Evolutionary conservation across 2,888 invertebrate genomes (phyloP).

Genomic region (Trissolcus japonicus): DNA sequence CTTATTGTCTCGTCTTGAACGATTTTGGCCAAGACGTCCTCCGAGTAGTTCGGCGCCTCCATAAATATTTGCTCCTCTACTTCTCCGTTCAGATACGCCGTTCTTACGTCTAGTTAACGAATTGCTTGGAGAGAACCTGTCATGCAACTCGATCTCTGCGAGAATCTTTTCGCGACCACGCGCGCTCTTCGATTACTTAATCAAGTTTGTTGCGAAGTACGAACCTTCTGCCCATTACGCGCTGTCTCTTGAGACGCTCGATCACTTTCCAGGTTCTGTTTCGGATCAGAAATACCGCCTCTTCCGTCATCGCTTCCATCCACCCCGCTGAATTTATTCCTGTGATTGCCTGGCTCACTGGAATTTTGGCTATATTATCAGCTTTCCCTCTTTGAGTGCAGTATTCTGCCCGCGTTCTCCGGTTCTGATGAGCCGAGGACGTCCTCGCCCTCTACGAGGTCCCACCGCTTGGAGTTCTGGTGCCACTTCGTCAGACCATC

Average conservation of each 20-base stretch:
- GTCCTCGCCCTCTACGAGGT: too few species aligned
- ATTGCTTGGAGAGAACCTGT: background rate
- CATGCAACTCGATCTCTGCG: background rate
- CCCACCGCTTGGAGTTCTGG: too few species aligned
- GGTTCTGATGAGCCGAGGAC: too few species aligned
- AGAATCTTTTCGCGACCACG: background rate
- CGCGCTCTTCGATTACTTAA: background rate
- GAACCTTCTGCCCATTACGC: background rate
- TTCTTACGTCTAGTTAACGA: background rate
- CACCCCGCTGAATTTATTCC: background rate
- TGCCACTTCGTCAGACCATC: too few species aligned
- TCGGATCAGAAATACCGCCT: background rate
- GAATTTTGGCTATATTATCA: background rate
- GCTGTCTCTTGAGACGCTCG: background rate
- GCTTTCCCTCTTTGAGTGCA: too few species aligned
- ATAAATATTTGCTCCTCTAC: background rate
- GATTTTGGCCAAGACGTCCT: background rate
- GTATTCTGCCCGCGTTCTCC: too few species aligned
- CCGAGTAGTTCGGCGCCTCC: background rate
- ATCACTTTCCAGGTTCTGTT: background rate
- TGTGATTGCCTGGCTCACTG: background rate
- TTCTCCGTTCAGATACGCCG: background rate
- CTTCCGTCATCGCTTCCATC: background rate
- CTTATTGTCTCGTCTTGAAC: background rate
- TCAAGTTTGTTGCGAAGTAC: background rate